phyloP scores from a whole-genome alignment of 2,113 vertebrate species.

The Illadopsis cleaveri region DNA sequence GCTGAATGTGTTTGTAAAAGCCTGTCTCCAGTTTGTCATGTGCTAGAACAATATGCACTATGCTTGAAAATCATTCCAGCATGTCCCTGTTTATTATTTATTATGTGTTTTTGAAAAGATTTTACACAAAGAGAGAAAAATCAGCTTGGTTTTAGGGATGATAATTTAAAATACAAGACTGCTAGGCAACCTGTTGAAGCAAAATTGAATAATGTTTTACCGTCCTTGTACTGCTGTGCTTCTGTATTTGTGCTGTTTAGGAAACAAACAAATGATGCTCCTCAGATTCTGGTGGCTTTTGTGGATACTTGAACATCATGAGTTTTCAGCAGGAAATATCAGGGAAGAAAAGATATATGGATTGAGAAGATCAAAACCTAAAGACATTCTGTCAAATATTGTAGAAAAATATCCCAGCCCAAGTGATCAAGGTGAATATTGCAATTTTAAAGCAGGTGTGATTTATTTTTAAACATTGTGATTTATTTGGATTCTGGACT shows the following conservation, averaged over 20 bases:
- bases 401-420: constrained; percentile 62
- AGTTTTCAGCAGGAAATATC: constrained; percentile 75
- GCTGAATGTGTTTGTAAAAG: not conserved
- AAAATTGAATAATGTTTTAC: not conserved
- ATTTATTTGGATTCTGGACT: not conserved
- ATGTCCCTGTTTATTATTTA: not conserved
- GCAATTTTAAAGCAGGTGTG: not conserved
- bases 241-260: constrained; percentile 50
- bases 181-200: not conserved
- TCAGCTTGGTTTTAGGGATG: not conserved
- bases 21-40: not conserved
- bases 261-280: constrained; percentile 67
- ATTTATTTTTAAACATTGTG: not conserved
- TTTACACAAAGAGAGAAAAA: not conserved
- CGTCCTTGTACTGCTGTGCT: not conserved
- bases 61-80: not conserved
- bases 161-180: not conserved
- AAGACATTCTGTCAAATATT: constrained; percentile 64
- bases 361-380: constrained; percentile 66
- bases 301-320: constrained; percentile 71
- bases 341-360: constrained; percentile 70
- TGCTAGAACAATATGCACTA: not conserved
- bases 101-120: not conserved
- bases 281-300: constrained; percentile 69
- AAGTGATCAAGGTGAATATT: constrained; percentile 76